Evolutionary conservation across 2,797 vertebrate species (phyloP).

Genomic region (Sebastes iracundus): DNA sequence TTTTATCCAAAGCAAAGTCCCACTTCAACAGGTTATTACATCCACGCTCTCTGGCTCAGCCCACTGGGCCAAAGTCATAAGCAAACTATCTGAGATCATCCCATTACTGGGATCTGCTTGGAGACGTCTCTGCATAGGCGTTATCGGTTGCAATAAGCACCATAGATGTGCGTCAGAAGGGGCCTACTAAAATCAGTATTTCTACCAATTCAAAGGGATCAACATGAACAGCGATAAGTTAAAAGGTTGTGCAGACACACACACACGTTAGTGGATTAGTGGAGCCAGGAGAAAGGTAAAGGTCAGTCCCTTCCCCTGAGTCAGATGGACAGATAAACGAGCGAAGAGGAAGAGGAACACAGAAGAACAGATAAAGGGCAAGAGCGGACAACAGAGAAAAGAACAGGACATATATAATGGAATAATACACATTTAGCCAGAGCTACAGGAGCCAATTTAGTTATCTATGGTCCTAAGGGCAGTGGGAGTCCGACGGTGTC

Average conservation of each 20-base stretch:
- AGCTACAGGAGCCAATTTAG: slow-evolving; percentile 66
- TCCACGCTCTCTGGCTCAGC: not conserved
- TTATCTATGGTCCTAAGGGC: slow-evolving; percentile 65
- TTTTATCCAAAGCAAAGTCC: not conserved
- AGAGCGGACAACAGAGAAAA: slow-evolving; percentile 55
- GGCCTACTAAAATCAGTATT: not conserved
- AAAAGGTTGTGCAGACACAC: not conserved
- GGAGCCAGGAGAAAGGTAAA: slow-evolving; percentile 44
- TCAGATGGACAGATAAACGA: slow-evolving; percentile 71
- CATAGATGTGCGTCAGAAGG: too few species aligned
- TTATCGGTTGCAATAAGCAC: too few species aligned
- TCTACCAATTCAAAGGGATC: not conserved
- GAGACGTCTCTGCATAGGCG: not conserved
- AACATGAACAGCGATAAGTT: not conserved
- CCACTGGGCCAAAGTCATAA: not conserved
- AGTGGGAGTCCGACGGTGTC: slow-evolving; percentile 45
- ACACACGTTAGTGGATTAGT: slow-evolving; percentile 41
- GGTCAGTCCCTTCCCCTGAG: slow-evolving; percentile 58
- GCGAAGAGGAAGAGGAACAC: slow-evolving; percentile 48
- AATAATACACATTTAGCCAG: slow-evolving; percentile 71
- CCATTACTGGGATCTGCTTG: not conserved
- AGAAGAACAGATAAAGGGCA: slow-evolving; percentile 67
- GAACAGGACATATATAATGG: slow-evolving; percentile 70
- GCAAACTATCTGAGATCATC: too few species aligned
- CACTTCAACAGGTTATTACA: not conserved